Base-by-base conservation (phyloP, 92 coral and sea anemone species). In the Heliopora coerulea region DNA sequence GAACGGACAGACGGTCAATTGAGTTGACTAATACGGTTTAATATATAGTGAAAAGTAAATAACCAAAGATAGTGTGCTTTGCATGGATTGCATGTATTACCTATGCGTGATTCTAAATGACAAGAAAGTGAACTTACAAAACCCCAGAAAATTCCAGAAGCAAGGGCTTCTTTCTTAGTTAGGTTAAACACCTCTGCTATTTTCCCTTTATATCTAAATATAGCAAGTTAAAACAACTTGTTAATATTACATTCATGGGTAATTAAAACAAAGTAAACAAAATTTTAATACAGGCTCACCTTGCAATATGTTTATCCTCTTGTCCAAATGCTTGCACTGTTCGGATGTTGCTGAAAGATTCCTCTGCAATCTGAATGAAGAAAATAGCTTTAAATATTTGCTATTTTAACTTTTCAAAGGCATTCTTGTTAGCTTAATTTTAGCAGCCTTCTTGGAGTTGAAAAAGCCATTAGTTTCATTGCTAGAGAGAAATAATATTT, bases 241-340 rank as follows among this genome's bases (percentile, higher is more conserved):
- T n/a, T n/a, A n/a, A n/a, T n/a, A n/a, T n/a, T n/a, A n/a, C n/a
- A n/a, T n/a, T n/a, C n/a, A n/a, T n/a, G n/a, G n/a, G n/a, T n/a
- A n/a, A n/a, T n/a, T n/a, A n/a, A n/a, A n/a, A n/a, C n/a, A n/a
- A n/a, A n/a, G n/a, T n/a, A n/a, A n/a, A n/a, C n/a, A n/a, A n/a
- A n/a, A n/a, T n/a, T n/a, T n/a, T n/a, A n/a, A n/a, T n/a, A n/a
- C 15, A 31, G 23, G 26, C 20, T 42, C 49, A 89, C 97, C 72
- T 62, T 48, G 77, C 54, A 21, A 88, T 85, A 65, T 93, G 96
- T 68, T 89, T 93, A 50, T 82, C 68, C 60, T 93, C 98, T 82
- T 93, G 96, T 17, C 98, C 98, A 93, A 93, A 93, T 19, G 98
- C 98, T 62, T 91, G 78, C 1, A 93, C 98, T 25, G 90, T 83